Evolutionary conservation across 2,113 vertebrate genomes (phyloP), one percentile per base, ranked within the genome.

Genomic region (Pteronura brasiliensis): DNA sequence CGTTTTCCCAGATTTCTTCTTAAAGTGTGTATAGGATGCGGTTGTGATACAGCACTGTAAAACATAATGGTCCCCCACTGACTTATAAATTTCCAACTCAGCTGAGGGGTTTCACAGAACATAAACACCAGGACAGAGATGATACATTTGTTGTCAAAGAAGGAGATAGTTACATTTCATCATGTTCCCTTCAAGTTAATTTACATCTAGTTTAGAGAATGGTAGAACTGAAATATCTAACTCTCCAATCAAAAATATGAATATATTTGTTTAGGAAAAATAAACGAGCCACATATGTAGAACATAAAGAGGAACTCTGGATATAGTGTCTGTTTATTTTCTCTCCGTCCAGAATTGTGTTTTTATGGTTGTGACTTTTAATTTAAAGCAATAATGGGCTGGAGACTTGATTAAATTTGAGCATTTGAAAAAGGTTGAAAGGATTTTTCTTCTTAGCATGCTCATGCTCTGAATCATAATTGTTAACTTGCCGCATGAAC

Each of bases 311-410:
- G 52, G 21, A 69, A 61, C 25, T 59, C 88, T 52, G 63, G 9
- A 31, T 63, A 39, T 29, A 83, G 36, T 39, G 23, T 25, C 49
- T 52, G 74, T 42, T 87, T 34, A 85, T 90, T 94, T 74, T 79
- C 55, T 93, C 42, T 88, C 44, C 82, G 36, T 21, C 67, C 52
- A 67, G 93, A 61, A 97, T 2, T 91, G 0, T 83, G 49, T 86
- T 92, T 98, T 29, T 90, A 79, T 95, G 29, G 97, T 71, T 87
- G 95, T 95, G 71, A 79, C 57, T 84, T 96, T 98, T 97, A 93
- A 94, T 97, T 97, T 93, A 95, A 95, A 97, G 67, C 87, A 90
- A 89, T 95, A 96, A 96, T 79, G 31, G n/a, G 47, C 57, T 88
- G 20, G 61, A 93, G 18, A 49, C 49, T 59, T 94, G 89, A 83